phyloP scores from a whole-genome alignment of 1,140 invertebrate genomes.

The Paraescarpia echinospica region DNA sequence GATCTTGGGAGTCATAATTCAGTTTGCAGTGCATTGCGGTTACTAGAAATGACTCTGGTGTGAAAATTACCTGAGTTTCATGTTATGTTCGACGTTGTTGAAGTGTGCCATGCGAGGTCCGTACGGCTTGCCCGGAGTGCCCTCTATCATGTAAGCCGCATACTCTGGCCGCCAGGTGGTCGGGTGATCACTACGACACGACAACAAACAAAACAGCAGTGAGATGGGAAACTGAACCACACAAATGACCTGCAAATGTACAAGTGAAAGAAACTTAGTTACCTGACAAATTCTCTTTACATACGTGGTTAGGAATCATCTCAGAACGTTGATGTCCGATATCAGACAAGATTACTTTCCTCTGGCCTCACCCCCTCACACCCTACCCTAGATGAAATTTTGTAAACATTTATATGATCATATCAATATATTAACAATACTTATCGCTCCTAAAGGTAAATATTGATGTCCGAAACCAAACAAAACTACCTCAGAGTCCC shows the following conservation, averaged over 20 bases:
- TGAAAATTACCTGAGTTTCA: constrained; percentile 71
- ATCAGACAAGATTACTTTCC: too few relatives aligned
- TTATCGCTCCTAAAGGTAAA: too few relatives aligned
- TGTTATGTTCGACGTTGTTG: constrained; percentile 97
- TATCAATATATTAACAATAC: too few relatives aligned
- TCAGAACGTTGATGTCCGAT: too few relatives aligned
- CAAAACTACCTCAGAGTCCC: too few relatives aligned
- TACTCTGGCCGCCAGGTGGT: constrained; percentile 92
- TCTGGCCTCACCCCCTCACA: too few relatives aligned
- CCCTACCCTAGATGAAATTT: background rate
- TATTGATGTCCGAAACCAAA: too few relatives aligned
- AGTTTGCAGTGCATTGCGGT: background rate
- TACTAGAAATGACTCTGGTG: background rate
- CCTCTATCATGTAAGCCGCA: constrained; percentile 98
- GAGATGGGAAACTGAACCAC: background rate
- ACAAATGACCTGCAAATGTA: background rate
- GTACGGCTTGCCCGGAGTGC: constrained; percentile 93
- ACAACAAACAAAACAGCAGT: background rate
- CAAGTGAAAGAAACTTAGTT: too few relatives aligned
- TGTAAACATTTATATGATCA: too few relatives aligned
- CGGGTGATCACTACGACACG: constrained; percentile 39
- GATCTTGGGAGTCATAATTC: too few relatives aligned
- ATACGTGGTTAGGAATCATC: background rate
- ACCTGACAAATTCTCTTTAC: too few relatives aligned
- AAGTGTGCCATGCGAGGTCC: constrained; percentile 86